A percentile compares a stretch with the other conserved stretches of the same genome.
Evolutionary conservation across 2,797 vertebrate genomes (phyloP).

Genomic region (Balearica regulorum): DNA sequence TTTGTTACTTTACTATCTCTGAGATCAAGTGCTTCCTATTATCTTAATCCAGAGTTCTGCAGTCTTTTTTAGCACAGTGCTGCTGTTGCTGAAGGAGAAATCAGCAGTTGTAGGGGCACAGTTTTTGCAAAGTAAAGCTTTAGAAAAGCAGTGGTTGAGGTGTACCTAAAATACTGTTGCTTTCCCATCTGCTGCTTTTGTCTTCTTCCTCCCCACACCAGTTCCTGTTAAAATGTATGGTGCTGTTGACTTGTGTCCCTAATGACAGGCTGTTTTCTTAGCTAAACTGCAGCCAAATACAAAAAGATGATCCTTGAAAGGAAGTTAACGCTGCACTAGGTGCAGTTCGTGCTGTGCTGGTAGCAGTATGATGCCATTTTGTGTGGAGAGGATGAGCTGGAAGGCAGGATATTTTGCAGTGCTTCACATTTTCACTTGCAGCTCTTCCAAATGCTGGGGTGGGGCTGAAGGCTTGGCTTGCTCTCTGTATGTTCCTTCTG

Average conservation of each 20-base stretch:
- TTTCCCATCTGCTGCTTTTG: neutral
- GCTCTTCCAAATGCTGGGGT: neutral
- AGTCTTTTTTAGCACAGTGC: neutral
- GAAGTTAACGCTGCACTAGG: neutral
- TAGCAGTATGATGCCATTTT: neutral
- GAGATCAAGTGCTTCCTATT: neutral
- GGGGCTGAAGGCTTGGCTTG: neutral
- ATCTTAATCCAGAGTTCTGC: neutral
- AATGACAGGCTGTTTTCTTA: neutral
- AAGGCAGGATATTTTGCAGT: neutral
- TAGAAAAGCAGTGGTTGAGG: neutral
- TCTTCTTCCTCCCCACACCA: neutral
- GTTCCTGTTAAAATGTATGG: neutral
- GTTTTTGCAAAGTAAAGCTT: neutral
- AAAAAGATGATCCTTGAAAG: neutral
- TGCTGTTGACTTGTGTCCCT: neutral
- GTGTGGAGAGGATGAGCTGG: neutral
- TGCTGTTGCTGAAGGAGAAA: neutral
- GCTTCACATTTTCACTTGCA: neutral
- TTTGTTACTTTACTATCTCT: neutral
- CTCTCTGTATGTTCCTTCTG: neutral
- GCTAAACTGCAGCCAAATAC: neutral
- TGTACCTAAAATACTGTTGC: neutral
- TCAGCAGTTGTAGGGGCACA: neutral
- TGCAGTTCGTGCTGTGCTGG: neutral